Percentiles rank a stretch among this genome's conserved stretches.
Evolutionary conservation across 37 sponge, comb jelly and placozoan genomes (phyloP).

Genomic region (Amphimedon queenslandica): DNA sequence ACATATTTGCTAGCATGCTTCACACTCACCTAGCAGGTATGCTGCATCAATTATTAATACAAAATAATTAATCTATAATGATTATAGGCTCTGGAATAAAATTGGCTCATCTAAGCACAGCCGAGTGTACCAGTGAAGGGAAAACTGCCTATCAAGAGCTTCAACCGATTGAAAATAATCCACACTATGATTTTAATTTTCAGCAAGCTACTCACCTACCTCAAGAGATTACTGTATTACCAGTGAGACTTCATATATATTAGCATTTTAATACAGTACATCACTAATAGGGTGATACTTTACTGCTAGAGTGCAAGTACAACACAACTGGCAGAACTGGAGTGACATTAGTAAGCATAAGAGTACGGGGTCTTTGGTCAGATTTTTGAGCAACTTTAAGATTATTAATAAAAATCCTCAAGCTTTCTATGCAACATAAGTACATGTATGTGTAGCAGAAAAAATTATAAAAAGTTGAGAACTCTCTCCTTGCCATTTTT

Average conservation of each 20-base stretch:
- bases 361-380: no score
- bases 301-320: not conserved
- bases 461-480: no score
- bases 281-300: not conserved
- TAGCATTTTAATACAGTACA: not conserved
- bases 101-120: not conserved
- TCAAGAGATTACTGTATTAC: conserved; percentile 13
- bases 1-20: not conserved
- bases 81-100: conserved; percentile 13
- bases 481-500: no score
- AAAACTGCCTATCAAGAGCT: not conserved
- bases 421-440: no score
- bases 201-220: conserved; percentile 7
- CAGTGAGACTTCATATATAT: not conserved
- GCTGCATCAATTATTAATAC: not conserved
- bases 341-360: not conserved
- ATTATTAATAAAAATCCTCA: no score
- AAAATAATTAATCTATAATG: not conserved
- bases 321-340: not conserved
- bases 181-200: conserved; percentile 14
- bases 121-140: no score
- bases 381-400: no score
- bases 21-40: conserved; percentile 24
- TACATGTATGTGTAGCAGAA: no score
- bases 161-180: not conserved